These are phyloP conservation scores for Onthophagus sagittarius DNA, from an alignment of 2,888 invertebrate species.

Conservation along the genomic window DNA sequence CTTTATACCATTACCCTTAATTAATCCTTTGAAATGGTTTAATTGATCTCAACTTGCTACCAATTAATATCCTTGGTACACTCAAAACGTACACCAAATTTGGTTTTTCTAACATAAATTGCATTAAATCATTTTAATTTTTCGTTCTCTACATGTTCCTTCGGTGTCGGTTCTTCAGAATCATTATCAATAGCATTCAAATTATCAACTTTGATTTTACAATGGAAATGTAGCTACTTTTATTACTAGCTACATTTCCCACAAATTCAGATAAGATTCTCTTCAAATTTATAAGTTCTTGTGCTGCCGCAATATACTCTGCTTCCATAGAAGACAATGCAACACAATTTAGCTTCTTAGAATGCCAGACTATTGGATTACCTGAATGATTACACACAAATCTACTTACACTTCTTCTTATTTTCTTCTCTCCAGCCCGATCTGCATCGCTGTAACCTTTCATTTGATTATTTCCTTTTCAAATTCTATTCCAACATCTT, in stretches of 20 bases:
- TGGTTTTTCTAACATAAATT: too few relatives aligned
- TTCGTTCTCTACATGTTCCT: too few relatives aligned
- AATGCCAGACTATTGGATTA: constrained; percentile 25
- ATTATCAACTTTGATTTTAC: not conserved
- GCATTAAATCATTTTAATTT: too few relatives aligned
- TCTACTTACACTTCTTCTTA: constrained; percentile 25
- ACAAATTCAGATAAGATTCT: constrained; percentile 13
- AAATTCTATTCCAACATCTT: constrained; percentile 21
- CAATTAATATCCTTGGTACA: too few relatives aligned
- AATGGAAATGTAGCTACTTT: too few relatives aligned
- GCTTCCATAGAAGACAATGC: constrained; percentile 27
- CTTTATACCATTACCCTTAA: too few relatives aligned
- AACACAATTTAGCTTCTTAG: constrained; percentile 28
- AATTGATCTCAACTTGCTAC: too few relatives aligned
- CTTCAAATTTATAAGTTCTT: constrained; percentile 21
- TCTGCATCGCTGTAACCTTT: constrained; percentile 25
- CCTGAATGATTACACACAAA: constrained; percentile 23
- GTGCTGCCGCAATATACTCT: constrained; percentile 24
- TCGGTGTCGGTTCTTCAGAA: too few relatives aligned
- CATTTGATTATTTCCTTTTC: constrained; percentile 23
- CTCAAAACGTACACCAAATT: too few relatives aligned
- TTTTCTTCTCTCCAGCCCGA: constrained; percentile 23
- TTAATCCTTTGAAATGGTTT: too few relatives aligned
- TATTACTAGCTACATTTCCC: not conserved
- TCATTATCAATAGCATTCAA: too few relatives aligned